Percentiles rank a stretch among this genome's conserved stretches.
phyloP scores from a whole-genome alignment of 2,888 invertebrate species.

The Lamellibrachia satsuma region DNA sequence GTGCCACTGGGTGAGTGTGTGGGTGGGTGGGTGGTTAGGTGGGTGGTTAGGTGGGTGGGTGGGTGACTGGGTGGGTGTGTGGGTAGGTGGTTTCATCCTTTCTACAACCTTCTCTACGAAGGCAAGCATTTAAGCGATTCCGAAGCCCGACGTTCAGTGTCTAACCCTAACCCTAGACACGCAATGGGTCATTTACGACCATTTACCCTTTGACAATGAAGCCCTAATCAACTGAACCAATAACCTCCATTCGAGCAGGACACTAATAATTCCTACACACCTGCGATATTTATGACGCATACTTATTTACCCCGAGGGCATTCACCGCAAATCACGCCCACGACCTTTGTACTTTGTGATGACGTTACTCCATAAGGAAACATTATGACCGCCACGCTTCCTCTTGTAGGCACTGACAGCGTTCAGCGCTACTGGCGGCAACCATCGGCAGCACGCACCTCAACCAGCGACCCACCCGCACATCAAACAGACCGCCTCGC shows the following conservation, averaged over 20 bases:
- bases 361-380: neutral
- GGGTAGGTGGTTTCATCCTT: too few relatives aligned
- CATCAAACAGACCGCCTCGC: neutral
- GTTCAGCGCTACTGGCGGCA: neutral
- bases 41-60: neutral
- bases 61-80: too few relatives aligned
- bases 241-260: neutral
- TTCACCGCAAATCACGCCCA: neutral
- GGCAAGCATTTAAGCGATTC: too few relatives aligned
- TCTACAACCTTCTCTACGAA: too few relatives aligned
- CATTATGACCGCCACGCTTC: neutral
- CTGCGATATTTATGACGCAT: neutral
- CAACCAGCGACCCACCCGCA: neutral
- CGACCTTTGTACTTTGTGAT: neutral
- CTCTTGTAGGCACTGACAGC: neutral
- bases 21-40: neutral
- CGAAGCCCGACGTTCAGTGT: too few relatives aligned
- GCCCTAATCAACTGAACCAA: neutral
- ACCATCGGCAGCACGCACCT: neutral
- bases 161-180: neutral
- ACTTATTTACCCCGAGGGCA: neutral
- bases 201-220: neutral
- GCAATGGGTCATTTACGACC: neutral
- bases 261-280: neutral
- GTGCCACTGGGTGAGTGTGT: neutral